These are phyloP conservation scores for Radopholus similis DNA, from an alignment of 1,140 invertebrate genomes.

Conservation along the genomic window DNA sequence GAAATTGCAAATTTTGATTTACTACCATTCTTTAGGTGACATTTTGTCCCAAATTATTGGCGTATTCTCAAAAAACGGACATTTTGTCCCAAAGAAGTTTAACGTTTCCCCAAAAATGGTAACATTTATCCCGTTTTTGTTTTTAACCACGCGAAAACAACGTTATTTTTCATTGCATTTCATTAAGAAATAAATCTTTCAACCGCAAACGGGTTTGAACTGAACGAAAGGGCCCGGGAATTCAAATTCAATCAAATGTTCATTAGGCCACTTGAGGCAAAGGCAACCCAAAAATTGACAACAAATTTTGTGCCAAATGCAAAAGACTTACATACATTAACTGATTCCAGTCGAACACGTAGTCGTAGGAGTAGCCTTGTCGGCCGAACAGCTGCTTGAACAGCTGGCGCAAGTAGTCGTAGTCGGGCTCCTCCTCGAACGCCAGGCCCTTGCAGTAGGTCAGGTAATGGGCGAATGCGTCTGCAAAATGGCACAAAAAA, in stretches of 20 bases:
- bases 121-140: too few relatives aligned
- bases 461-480: slow-evolving; percentile 67
- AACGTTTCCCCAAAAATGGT: neutral
- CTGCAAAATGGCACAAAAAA: slow-evolving; percentile 46
- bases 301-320: neutral
- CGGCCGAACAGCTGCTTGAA: slow-evolving; percentile 67
- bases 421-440: slow-evolving; percentile 69
- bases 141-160: too few relatives aligned
- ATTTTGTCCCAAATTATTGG: neutral
- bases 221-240: too few relatives aligned
- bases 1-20: neutral
- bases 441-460: slow-evolving; percentile 67
- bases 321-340: slow-evolving; percentile 57
- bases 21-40: neutral
- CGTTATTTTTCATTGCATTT: neutral
- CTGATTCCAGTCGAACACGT: slow-evolving; percentile 69
- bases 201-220: too few relatives aligned
- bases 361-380: slow-evolving; percentile 68
- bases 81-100: too few relatives aligned
- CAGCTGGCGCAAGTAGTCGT: slow-evolving; percentile 66
- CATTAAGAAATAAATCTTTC: neutral
- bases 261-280: too few relatives aligned
- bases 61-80: neutral
- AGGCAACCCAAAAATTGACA: neutral
- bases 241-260: too few relatives aligned